A percentile compares a stretch with the other conserved stretches of the same genome.
These are phyloP conservation scores for Cataglyphis rosenhaueri DNA, from an alignment of 2,888 invertebrate genomes.

Conservation along the genomic window DNA sequence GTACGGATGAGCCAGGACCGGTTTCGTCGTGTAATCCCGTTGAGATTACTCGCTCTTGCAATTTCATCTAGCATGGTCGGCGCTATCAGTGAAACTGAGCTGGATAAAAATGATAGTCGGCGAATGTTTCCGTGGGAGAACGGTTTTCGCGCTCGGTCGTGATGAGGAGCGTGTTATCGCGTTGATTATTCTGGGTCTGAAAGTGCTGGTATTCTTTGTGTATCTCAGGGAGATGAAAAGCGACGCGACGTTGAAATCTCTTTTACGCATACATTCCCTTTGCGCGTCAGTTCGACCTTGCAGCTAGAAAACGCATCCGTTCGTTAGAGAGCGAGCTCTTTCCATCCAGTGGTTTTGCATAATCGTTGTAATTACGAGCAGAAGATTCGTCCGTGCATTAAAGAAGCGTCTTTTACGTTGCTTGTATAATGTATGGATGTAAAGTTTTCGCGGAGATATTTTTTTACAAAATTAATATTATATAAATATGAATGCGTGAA, in stretches of 20 bases:
- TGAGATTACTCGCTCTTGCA: slow-evolving; percentile 53
- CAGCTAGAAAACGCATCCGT: not conserved
- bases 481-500: not conserved
- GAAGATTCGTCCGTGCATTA: not conserved
- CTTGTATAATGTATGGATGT: too few relatives aligned
- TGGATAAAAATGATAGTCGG: slow-evolving; percentile 52
- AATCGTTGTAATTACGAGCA: slow-evolving; percentile 7
- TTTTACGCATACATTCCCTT: not conserved
- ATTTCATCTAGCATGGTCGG: slow-evolving; percentile 37
- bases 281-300: not conserved
- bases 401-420: not conserved
- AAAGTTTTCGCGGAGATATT: too few relatives aligned
- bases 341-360: not conserved
- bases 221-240: not conserved
- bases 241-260: not conserved
- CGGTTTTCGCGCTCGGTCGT: slow-evolving; percentile 50
- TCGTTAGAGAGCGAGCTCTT: not conserved
- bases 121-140: slow-evolving; percentile 47
- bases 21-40: slow-evolving; percentile 37
- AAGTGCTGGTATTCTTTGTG: not conserved
- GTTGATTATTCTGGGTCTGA: slow-evolving; percentile 50
- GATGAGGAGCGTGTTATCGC: slow-evolving; percentile 55
- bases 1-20: slow-evolving; percentile 15
- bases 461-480: too few relatives aligned
- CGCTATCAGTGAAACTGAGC: slow-evolving; percentile 57